These are phyloP conservation scores for Peribatodes rhomboidaria DNA, from an alignment of 2,888 invertebrate species.

Conservation along the genomic window DNA sequence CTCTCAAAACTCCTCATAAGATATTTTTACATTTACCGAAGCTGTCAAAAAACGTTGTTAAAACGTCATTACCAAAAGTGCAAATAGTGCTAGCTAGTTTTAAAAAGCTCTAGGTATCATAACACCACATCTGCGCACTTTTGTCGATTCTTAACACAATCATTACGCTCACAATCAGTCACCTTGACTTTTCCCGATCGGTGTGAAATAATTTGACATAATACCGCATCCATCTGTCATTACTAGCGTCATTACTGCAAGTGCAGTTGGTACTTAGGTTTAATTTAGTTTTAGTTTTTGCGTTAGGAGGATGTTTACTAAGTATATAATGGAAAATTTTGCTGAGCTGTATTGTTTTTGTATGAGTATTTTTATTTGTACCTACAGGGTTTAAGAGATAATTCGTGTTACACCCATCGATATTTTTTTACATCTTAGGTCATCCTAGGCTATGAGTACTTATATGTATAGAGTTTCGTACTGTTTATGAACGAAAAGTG, in stretches of 20 bases:
- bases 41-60: no score
- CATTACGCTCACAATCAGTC: conserved; percentile 76
- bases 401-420: no score
- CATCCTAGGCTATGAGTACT: no score
- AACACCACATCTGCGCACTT: conserved; percentile 52
- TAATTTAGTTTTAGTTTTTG: conserved; percentile 50
- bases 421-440: no score
- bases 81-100: no score
- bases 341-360: conserved; percentile 14
- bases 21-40: no score
- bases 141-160: conserved; percentile 49
- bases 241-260: conserved; percentile 65
- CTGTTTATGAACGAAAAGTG: no score
- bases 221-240: conserved; percentile 74
- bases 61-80: no score
- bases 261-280: conserved; percentile 52
- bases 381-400: not conserved
- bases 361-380: no score
- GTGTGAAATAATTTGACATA: conserved; percentile 85
- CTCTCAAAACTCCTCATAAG: no score
- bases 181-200: conserved; percentile 85
- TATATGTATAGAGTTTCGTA: no score
- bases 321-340: conserved; percentile 26
- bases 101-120: no score
- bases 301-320: conserved; percentile 25